These are phyloP conservation scores for Theretra japonica DNA, from an alignment of 2,888 invertebrate species.

Conservation along the genomic window DNA sequence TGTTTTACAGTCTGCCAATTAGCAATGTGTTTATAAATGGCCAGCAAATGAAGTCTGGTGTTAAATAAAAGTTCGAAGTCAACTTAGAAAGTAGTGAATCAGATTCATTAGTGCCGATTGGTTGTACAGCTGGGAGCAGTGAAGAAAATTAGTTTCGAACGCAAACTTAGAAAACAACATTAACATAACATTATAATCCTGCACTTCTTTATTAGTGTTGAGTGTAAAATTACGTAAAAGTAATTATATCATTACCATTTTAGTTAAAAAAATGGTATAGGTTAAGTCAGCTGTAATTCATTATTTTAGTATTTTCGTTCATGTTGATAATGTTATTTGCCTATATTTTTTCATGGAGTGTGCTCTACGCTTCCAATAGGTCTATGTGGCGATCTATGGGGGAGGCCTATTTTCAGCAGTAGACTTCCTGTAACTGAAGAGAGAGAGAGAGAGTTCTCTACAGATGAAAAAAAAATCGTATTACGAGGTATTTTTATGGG, in stretches of 20 bases:
- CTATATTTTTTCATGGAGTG: too few species aligned
- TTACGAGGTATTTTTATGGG: too few species aligned
- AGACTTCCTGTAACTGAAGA: too few species aligned
- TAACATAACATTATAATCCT: neutral
- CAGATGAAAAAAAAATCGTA: neutral
- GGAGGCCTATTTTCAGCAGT: too few species aligned
- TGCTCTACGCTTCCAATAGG: too few species aligned
- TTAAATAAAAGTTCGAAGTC: conserved; percentile 15
- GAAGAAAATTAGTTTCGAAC: conserved; percentile 19
- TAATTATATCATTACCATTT: too few species aligned
- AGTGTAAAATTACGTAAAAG: neutral
- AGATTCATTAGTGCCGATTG: conserved; percentile 17
- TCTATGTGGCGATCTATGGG: too few species aligned
- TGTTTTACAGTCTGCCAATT: neutral
- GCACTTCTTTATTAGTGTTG: neutral
- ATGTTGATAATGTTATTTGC: too few species aligned
- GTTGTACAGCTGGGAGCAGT: conserved; percentile 1
- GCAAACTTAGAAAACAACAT: conserved; percentile 1
- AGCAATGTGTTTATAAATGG: conserved; percentile 7
- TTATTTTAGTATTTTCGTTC: too few species aligned
- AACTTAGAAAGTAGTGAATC: conserved; percentile 20
- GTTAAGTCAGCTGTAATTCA: too few species aligned
- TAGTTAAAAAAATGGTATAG: too few species aligned
- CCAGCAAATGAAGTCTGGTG: conserved; percentile 5
- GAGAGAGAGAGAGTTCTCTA: too few species aligned